Conservation (phyloP, 2,113 vertebrate species). For the Tychaedon coryphoeus region DNA sequence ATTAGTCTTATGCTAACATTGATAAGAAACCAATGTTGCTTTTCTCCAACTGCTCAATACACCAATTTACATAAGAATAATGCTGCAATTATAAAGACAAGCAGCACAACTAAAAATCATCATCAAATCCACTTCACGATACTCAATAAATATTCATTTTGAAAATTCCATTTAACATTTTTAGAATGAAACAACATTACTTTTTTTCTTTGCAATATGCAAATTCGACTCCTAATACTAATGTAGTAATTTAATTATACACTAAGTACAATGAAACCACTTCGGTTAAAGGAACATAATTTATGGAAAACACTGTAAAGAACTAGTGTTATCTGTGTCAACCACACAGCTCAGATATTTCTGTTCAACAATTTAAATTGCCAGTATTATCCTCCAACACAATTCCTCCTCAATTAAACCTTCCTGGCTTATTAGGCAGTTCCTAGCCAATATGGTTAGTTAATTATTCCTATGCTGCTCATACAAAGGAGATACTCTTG, state of each 20-base stretch:
- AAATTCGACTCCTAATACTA: not conserved
- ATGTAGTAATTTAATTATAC: conserved; percentile 33
- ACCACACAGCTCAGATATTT: conserved; percentile 15
- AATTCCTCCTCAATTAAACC: not conserved
- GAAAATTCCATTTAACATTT: conserved; percentile 30
- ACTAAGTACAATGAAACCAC: conserved; percentile 18
- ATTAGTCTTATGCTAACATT: not conserved
- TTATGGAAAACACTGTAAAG: not conserved
- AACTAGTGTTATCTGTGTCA: conserved; percentile 17
- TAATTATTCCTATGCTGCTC: not conserved
- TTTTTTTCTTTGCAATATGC: conserved; percentile 9
- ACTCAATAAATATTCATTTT: conserved; percentile 52
- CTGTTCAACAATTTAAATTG: conserved; percentile 7
- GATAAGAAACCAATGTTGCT: not conserved
- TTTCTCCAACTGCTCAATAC: not conserved
- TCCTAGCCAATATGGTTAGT: not conserved
- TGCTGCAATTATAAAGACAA: not conserved
- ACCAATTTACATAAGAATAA: conserved; percentile 23
- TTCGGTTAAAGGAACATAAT: conserved; percentile 8
- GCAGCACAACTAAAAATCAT: conserved; percentile 4
- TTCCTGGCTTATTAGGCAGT: not conserved
- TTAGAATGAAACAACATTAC: not conserved
- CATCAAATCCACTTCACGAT: conserved; percentile 7
- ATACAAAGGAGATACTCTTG: not conserved
- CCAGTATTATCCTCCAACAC: not conserved